Evolutionary conservation across 2,113 vertebrate genomes (phyloP), one percentile per base, ranked within the genome.

Genomic region (Myrmecophaga tridactyla): DNA sequence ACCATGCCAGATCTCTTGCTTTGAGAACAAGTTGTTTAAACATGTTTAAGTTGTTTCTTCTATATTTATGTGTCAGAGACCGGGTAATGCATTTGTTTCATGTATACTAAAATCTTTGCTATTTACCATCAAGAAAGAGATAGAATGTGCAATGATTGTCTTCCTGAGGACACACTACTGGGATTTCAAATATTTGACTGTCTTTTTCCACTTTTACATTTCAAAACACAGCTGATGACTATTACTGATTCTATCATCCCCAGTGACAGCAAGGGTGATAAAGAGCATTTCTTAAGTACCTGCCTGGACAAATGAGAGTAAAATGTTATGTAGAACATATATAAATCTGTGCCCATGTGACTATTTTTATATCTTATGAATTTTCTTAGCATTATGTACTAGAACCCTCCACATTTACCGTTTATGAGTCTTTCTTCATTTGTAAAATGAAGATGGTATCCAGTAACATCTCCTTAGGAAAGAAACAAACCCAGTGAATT

Each of bases 311-410:
- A 95, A 67, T 20, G 11, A 90, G 34, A 36, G 34, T 7, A 80
- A 31, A 75, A 7, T n/a, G 48, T 10, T 80, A 82, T 77, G 46
- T 5, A 63, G 39, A 84, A 90, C 11, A 39, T n/a, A 41, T 7
- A 1, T 34, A 18, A 91, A 70, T 72, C 39, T 9, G 8, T 72
- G 25, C 51, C 31, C 70, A 63, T 11, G 15, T 39, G 31, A 89
- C 11, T 85, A 53, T 83, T 43, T 87, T 89, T 29, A 27, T 53
- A 41, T 81, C 89, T 70, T 70, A 56, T 87, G 92, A 85, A 88
- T 97, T 90, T 69, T 95, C 76, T 82, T 78, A 69, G 41, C 36
- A 41, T 21, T 67, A 29, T 86, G 62, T 90, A 10, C 73, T 86
- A 77, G 36, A 0, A n/a, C 18, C 86, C 14, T 80, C 41, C 3